phyloP scores from a whole-genome alignment of 2,797 vertebrate species.

The Lutjanus campechanus region DNA sequence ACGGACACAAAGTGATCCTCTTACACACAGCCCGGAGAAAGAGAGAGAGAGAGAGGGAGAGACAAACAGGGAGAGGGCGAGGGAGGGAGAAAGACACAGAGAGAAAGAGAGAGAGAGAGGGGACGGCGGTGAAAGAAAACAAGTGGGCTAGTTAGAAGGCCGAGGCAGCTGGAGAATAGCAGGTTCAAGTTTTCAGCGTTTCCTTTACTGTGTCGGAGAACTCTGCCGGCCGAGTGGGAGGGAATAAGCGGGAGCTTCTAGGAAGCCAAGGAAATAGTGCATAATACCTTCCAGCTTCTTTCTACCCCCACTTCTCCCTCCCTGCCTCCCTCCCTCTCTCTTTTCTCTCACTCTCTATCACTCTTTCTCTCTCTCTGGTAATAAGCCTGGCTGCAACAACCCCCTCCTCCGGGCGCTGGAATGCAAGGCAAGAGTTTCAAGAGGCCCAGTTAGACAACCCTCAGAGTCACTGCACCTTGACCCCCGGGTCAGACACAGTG shows the following conservation, averaged over 20 bases:
- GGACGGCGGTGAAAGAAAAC: conserved; percentile 64
- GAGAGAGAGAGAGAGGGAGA: conserved; percentile 46
- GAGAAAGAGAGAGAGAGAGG: conserved; percentile 24
- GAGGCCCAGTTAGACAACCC: conserved; percentile 96
- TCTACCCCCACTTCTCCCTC: conserved; percentile 73
- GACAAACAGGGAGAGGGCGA: conserved; percentile 20
- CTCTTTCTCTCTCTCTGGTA: conserved; percentile 80
- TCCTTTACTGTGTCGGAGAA: conserved; percentile 78
- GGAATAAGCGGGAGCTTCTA: conserved; percentile 86
- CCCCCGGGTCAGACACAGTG: conserved; percentile 89
- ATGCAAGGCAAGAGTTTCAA: conserved; percentile 94
- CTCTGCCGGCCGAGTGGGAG: conserved; percentile 87
- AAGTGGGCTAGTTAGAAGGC: conserved; percentile 74
- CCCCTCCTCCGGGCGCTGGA: conserved; percentile 93
- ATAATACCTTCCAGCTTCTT: conserved; percentile 95
- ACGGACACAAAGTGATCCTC: conserved; percentile 84
- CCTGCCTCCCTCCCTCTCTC: conserved; percentile 35
- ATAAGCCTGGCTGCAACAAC: conserved; percentile 84
- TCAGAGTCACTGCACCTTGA: conserved; percentile 98
- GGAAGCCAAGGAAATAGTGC: conserved; percentile 89
- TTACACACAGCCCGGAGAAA: conserved; percentile 73
- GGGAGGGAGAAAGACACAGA: conserved; percentile 24
- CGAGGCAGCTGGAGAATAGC: conserved; percentile 70
- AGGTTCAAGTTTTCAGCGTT: conserved; percentile 83
- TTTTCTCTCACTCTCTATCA: conserved; percentile 57